A percentile compares a stretch with the other conserved stretches of the same genome.
Conservation (phyloP, 2,113 vertebrate species). For the Calonectris borealis region DNA sequence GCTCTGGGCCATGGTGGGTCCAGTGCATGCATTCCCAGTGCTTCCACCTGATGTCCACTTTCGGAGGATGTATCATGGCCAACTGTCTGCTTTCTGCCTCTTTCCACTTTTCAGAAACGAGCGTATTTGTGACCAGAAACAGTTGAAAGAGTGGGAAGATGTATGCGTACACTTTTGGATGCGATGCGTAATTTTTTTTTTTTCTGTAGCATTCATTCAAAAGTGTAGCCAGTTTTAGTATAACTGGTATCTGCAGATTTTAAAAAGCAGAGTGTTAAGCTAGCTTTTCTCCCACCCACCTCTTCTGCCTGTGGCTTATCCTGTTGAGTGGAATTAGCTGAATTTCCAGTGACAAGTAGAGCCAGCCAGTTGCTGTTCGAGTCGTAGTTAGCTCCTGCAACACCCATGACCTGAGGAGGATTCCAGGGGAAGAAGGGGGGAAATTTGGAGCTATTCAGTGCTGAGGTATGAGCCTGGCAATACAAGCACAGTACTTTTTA, state of each 20-base stretch:
- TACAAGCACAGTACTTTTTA: not conserved
- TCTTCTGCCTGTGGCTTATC: constrained; percentile 58
- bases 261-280: constrained; percentile 6
- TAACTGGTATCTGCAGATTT: not conserved
- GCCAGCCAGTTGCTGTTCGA: not conserved
- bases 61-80: not conserved
- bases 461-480: not conserved
- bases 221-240: not conserved
- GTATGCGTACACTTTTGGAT: not conserved
- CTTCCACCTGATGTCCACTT: not conserved
- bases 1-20: not conserved
- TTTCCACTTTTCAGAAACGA: not conserved
- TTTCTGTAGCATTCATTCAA: not conserved
- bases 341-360: constrained; percentile 60
- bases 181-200: not conserved
- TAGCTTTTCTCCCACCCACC: not conserved
- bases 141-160: not conserved
- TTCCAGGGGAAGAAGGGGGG: not conserved
- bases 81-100: not conserved
- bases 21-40: not conserved
- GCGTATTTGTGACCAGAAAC: not conserved
- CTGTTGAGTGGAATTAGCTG: constrained; percentile 68
- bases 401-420: not conserved
- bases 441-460: not conserved
- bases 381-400: not conserved